A percentile compares a stretch with the other conserved stretches of the same genome.
Conservation (phyloP, 2,888 invertebrate genomes). For the Bombyx huttoni region DNA sequence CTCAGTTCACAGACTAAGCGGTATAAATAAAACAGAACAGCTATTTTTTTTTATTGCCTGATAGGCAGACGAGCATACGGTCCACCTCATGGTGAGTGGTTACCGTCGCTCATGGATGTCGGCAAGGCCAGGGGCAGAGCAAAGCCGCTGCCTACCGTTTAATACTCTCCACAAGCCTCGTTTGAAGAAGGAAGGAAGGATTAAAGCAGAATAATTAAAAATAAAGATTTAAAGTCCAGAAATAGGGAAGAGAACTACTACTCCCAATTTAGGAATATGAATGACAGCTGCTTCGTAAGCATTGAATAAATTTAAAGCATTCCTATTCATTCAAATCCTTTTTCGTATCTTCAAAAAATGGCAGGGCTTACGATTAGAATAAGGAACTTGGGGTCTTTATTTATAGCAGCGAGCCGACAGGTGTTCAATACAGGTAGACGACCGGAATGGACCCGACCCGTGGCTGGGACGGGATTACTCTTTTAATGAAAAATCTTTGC, state of each 20-base stretch:
- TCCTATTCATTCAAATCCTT: background rate
- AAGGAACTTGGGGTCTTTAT: constrained; percentile 19
- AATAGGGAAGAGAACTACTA: background rate
- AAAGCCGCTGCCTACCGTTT: too few species aligned
- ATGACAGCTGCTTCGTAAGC: constrained; percentile 1
- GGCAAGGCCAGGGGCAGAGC: too few species aligned
- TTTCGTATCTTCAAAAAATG: background rate
- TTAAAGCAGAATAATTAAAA: too few species aligned
- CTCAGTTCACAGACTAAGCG: too few species aligned
- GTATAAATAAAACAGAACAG: too few species aligned
- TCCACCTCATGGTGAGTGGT: too few species aligned
- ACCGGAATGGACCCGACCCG: constrained; percentile 20
- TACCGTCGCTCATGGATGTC: too few species aligned
- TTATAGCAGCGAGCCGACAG: constrained; percentile 39
- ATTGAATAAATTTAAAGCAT: background rate
- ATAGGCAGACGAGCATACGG: too few species aligned
- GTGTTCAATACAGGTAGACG: constrained; percentile 62
- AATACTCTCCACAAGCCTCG: too few species aligned
- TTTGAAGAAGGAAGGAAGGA: too few species aligned
- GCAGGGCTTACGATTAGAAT: constrained; percentile 2
- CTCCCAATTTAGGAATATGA: background rate
- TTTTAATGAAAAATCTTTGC: constrained; percentile 27
- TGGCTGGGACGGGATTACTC: constrained; percentile 21
- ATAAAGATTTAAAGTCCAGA: background rate
- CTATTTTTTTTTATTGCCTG: too few species aligned